phyloP scores from a whole-genome alignment of 1,140 invertebrate genomes.

The Atopsyche davidsoni region DNA sequence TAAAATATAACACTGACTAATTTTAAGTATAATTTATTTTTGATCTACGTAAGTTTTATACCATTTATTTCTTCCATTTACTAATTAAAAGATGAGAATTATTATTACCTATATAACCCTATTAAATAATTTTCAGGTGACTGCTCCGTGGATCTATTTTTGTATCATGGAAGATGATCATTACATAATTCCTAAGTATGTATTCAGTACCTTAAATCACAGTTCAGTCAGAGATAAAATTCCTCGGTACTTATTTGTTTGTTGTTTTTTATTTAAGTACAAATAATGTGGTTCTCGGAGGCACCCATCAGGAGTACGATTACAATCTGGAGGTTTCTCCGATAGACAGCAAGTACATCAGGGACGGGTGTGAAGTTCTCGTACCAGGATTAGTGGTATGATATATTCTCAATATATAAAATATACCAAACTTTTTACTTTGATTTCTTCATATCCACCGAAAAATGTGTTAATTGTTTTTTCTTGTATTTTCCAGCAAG shows the following conservation, averaged over 20 bases:
- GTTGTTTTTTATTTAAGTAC: conserved; percentile 41
- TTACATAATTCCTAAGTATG: conserved; percentile 73
- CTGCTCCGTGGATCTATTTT: conserved; percentile 58
- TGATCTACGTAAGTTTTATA: no score
- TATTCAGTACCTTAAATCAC: conserved; percentile 11
- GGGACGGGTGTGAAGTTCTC: conserved; percentile 53
- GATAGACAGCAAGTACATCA: conserved; percentile 57
- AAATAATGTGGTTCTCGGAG: conserved; percentile 64
- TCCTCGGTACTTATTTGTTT: conserved; percentile 3
- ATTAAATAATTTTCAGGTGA: conserved; percentile 53
- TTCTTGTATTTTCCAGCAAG: conserved; percentile 39
- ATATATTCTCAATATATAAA: conserved; percentile 7
- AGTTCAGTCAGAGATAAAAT: neutral
- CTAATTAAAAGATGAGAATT: no score
- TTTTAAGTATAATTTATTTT: no score
- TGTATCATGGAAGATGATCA: conserved; percentile 53
- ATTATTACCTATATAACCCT: no score
- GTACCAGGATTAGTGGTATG: conserved; percentile 57
- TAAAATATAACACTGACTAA: no score
- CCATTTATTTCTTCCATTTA: no score
- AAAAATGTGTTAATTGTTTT: neutral
- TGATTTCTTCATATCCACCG: neutral
- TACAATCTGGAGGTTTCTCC: conserved; percentile 50
- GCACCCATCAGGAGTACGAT: conserved; percentile 63
- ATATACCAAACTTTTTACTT: neutral